These are phyloP conservation scores for Teleogryllus oceanicus DNA, from an alignment of 2,888 invertebrate genomes.

Conservation along the genomic window DNA sequence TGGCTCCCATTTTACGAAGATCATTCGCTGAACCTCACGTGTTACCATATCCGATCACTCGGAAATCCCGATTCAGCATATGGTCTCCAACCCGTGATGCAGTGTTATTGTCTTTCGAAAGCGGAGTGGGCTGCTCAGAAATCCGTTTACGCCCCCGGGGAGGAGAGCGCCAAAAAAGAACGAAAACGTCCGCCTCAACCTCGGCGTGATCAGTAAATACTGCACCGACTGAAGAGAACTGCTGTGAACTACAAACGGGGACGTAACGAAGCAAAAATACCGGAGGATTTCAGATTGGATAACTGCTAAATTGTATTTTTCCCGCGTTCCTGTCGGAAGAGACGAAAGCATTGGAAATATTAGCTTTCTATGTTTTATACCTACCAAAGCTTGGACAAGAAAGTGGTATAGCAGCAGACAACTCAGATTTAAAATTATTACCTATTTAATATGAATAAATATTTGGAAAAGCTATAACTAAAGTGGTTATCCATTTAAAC, in stretches of 20 bases:
- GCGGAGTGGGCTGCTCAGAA: slow-evolving; percentile 5
- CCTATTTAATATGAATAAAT: too few relatives aligned
- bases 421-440: too few relatives aligned
- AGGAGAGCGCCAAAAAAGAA: not conserved
- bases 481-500: too few relatives aligned
- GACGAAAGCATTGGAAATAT: too few relatives aligned
- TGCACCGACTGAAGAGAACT: not conserved
- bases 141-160: slow-evolving; percentile 3
- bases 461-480: too few relatives aligned
- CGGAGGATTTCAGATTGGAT: not conserved
- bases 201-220: not conserved
- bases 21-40: not conserved
- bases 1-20: not conserved
- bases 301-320: not conserved
- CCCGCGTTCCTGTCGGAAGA: not conserved
- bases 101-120: slow-evolving; percentile 12
- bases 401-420: too few relatives aligned
- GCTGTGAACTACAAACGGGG: not conserved
- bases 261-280: not conserved
- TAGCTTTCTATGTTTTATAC: too few relatives aligned
- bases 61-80: not conserved
- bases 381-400: too few relatives aligned
- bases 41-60: not conserved
- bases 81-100: not conserved
- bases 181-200: not conserved